Evolutionary conservation across 2,888 invertebrate genomes (phyloP), one percentile per base, ranked within the genome.

Genomic region (Phaonia tiefii): DNA sequence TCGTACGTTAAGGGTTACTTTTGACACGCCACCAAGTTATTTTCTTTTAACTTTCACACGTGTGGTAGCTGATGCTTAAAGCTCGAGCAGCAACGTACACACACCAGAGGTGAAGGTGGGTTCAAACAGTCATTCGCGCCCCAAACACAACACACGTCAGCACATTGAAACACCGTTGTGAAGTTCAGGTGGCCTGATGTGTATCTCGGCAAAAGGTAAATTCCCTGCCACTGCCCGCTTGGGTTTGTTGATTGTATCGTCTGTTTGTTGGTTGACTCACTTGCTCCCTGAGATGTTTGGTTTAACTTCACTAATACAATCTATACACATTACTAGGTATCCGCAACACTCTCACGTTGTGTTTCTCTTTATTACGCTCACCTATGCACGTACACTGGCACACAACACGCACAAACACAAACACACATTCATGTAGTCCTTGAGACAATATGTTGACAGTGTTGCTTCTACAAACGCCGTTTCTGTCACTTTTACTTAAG

Each of bases 401-500:
- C 49, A 2, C 37, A 37, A 63, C 60, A 20, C 22, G 22, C 63
- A 31, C 7, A 8, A 25, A n/a, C 37, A 31, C 37, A 37, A 3
- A 31, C 13, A 22, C 17, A 1, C 1, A 20, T 75, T 44, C 42
- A 60, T 13, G 39, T 71, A 74, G 75, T 81, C 81, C 81, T 81
- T 81, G 81, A 81, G 78, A 78, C 75, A 78, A 75, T 78, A 75
- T 78, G 81, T 51, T 75, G 71, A 44, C 60, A 42, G 63, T 63
- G 63, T 63, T 63, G 63, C 63, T 63, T 63, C 63, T 39, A 13
- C 7, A 11, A 20, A 63, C 39, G 42, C 63, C 25, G 11, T 54
- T 22, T 13, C 37, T 42, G 63, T 39, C 54, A 63, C 42, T 63
- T 31, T 8, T 63, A 63, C 37, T 39, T 63, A 63, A 63, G n/a